Evolutionary conservation across 2,888 invertebrate species (phyloP).

Genomic region (Cataglyphis albicans): DNA sequence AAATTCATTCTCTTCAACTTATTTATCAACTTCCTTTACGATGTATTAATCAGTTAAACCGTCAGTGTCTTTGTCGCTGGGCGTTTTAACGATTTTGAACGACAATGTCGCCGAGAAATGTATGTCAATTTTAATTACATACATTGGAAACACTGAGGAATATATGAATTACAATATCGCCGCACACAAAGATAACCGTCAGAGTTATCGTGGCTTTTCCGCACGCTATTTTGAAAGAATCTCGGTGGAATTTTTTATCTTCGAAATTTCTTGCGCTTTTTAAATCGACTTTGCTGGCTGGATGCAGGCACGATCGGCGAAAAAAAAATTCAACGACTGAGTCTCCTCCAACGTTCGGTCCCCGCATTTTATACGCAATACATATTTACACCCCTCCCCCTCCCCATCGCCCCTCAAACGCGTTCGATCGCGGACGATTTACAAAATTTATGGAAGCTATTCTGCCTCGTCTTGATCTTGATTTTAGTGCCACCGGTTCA

Average conservation of each 20-base stretch:
- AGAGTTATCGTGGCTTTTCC: background rate
- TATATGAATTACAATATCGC: background rate
- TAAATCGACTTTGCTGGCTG: background rate
- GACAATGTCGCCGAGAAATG: background rate
- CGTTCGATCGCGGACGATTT: constrained; percentile 15
- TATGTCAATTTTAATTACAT: constrained; percentile 27
- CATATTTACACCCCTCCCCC: background rate
- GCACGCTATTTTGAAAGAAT: background rate
- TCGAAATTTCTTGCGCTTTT: background rate
- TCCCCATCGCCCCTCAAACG: background rate
- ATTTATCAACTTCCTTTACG: background rate
- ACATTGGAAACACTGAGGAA: background rate
- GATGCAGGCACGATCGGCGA: background rate
- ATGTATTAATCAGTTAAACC: constrained; percentile 4
- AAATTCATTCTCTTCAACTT: background rate
- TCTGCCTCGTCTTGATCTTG: constrained; percentile 37
- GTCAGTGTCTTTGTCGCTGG: background rate
- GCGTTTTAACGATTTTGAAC: background rate
- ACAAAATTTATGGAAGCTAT: constrained; percentile 46
- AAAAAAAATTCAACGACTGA: background rate
- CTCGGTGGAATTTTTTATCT: background rate
- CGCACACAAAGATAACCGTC: background rate
- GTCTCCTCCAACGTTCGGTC: background rate
- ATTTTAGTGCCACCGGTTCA: constrained; percentile 38
- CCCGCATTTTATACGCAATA: background rate